A percentile compares a stretch with the other conserved stretches of the same genome.
Conservation (phyloP, 1,140 invertebrate species). For the Tetranychus urticae region DNA sequence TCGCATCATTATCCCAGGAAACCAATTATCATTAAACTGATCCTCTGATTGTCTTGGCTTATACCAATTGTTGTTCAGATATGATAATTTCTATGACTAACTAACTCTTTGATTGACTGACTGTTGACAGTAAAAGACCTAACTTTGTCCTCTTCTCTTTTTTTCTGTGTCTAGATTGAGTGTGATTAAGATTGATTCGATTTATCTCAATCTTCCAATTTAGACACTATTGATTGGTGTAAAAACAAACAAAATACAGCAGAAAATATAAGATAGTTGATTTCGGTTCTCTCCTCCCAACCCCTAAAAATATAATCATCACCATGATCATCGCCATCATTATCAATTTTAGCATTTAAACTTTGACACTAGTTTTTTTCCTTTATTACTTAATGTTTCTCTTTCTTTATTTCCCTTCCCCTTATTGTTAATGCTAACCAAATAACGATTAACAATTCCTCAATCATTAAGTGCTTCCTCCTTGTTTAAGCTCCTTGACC, state of each 20-base stretch:
- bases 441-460: too few species aligned
- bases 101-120: not conserved
- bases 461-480: too few species aligned
- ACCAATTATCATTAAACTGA: too few species aligned
- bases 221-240: not conserved
- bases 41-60: too few species aligned
- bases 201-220: not conserved
- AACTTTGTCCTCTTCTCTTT: not conserved
- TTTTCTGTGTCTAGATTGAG: too few species aligned
- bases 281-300: too few species aligned
- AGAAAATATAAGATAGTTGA: too few species aligned
- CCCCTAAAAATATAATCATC: too few species aligned
- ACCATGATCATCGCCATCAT: not conserved
- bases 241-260: not conserved
- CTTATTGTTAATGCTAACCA: not conserved
- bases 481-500: not conserved
- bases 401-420: not conserved
- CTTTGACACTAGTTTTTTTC: not conserved
- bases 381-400: not conserved
- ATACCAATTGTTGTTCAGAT: not conserved
- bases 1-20: too few species aligned
- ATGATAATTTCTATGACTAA: not conserved
- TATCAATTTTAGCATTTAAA: not conserved
- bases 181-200: too few species aligned
- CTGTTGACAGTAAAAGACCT: not conserved